Base-by-base conservation (phyloP, 2,797 vertebrate species). In the Circus cinereus region DNA sequence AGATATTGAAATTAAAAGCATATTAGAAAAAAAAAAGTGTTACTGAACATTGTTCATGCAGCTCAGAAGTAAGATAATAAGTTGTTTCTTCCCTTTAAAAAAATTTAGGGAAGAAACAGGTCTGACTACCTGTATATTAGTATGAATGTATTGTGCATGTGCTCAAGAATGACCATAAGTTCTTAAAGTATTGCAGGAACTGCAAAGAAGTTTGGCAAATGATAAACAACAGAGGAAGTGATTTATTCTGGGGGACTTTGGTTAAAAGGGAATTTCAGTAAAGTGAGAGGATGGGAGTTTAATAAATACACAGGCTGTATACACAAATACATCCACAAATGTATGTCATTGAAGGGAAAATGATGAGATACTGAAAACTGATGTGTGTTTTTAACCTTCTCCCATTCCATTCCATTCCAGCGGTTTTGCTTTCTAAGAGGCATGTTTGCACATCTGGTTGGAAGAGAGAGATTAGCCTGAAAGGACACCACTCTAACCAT, bases 361-460 rank as follows among this genome's bases (percentile, higher is more conserved):
- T 32, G 21, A 43, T 47, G 54, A 91, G 63, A 90, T 50, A 80
- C 26, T 57, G 62, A 86, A 89, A 94, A 62, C 2, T 32, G 22
- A 40, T 42, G 47, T 67, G 43, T 85, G 57, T 48, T 80, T 93
- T 94, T 89, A 75, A 85, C n/a, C 36, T 90, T 85, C 36, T 48
- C 27, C n/a, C 38, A 47, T 69, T 90, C 50, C 82, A 53, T 80
- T 83, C 14, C 68, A 76, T 91, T 92, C 29, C 76, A 97, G 91
- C 1, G 17, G 60, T 86, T 95, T 96, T 92, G 11, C 81, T 95
- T 95, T 90, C 74, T 85, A 68, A 95, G 88, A 92, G 80, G 36
- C 48, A 50, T 96, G 87, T 97, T 97, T 98, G 90, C 38, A 97
- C 94, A 96, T 97, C 92, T 97, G 83, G 63, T 70, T 97, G 67